These are phyloP conservation scores for Sylvilagus floridanus DNA, from an alignment of 2,797 vertebrate species.

Conservation along the genomic window DNA sequence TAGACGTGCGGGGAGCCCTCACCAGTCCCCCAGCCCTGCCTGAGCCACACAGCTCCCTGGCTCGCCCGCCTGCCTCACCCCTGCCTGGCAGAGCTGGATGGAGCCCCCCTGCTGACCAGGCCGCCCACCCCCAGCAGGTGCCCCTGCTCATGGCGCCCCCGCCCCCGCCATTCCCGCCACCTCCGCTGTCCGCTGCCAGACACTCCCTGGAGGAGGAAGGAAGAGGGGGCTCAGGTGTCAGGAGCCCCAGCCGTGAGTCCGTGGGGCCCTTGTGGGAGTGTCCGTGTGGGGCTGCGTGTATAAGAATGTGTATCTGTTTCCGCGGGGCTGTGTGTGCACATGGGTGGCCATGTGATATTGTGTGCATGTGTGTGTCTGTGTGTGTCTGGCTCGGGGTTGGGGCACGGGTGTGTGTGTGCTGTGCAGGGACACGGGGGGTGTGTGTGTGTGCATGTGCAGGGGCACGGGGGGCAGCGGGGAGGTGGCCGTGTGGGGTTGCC, in stretches of 20 bases:
- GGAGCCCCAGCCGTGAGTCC: constrained; percentile 66
- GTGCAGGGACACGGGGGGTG: too few relatives aligned
- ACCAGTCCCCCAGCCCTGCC: background rate
- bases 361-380: background rate
- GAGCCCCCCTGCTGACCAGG: background rate
- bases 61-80: fast-evolving
- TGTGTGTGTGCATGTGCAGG: too few relatives aligned
- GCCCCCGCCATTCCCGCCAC: constrained; percentile 60
- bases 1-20: too few relatives aligned
- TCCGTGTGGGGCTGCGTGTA: background rate
- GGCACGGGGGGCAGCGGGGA: background rate
- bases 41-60: fast-evolving
- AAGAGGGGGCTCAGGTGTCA: fast-evolving
- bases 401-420: background rate
- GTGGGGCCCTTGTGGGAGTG: background rate
- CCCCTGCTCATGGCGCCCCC: constrained; percentile 67
- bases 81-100: fast-evolving
- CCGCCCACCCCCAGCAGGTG: constrained; percentile 67
- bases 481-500: background rate
- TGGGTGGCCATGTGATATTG: background rate
- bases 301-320: background rate
- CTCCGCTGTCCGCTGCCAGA: background rate
- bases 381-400: too few relatives aligned
- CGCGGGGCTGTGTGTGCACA: background rate
- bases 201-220: background rate